A percentile compares a stretch with the other conserved stretches of the same genome.
Conservation (phyloP, 2,113 vertebrate species). For the Cyprinodon tularosa region DNA sequence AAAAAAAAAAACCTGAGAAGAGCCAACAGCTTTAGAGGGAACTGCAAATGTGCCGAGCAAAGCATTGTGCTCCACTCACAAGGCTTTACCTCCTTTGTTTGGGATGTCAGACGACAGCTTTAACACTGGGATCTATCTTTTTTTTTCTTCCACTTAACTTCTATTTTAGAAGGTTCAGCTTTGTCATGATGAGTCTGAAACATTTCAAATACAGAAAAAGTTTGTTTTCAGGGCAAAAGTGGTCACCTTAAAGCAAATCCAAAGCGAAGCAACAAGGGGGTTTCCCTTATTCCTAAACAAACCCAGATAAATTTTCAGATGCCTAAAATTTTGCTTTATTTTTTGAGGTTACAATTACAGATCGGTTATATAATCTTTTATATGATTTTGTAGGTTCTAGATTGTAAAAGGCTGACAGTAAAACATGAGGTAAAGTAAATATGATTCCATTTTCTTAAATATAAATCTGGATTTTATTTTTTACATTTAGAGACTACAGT, state of each 20-base stretch:
- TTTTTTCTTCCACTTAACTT: slow-evolving; percentile 32
- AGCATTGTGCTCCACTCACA: slow-evolving; percentile 49
- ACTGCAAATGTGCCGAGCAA: background rate
- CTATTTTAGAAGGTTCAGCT: slow-evolving; percentile 48
- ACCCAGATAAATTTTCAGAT: background rate
- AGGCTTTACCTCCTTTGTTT: slow-evolving; percentile 40
- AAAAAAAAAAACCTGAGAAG: slow-evolving; percentile 31
- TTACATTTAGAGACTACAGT: no score
- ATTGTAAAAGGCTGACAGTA: no score
- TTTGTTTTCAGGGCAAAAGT: slow-evolving; percentile 16
- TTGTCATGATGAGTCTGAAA: slow-evolving; percentile 51
- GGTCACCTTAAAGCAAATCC: slow-evolving; percentile 5
- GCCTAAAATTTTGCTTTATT: background rate
- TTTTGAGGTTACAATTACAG: no score
- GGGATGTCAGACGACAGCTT: slow-evolving; percentile 53
- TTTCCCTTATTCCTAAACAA: background rate
- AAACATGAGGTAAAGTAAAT: no score
- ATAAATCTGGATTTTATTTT: no score
- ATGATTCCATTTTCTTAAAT: no score
- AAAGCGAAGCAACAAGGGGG: slow-evolving; percentile 12
- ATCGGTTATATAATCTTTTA: no score
- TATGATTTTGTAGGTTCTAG: no score
- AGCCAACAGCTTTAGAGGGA: slow-evolving; percentile 23
- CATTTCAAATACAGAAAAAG: slow-evolving; percentile 26
- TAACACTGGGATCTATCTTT: slow-evolving; percentile 45